A percentile compares a stretch with the other conserved stretches of the same genome.
Conservation (phyloP, 2,797 vertebrate genomes). For the Microcaecilia unicolor region DNA sequence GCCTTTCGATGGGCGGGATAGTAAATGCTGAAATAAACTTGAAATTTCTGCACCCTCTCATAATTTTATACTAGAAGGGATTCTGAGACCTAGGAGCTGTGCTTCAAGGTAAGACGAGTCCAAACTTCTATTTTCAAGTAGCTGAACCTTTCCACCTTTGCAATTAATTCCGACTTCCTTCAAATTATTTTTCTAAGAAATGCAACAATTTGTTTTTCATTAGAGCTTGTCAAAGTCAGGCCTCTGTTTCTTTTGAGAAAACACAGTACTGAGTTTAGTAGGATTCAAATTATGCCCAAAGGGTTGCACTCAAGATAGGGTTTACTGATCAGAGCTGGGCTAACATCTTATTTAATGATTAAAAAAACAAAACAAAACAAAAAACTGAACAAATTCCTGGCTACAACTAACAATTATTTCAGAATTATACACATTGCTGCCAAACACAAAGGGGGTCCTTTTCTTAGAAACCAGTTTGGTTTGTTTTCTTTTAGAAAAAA, state of each 20-base stretch:
- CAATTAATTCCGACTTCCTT: constrained; percentile 44
- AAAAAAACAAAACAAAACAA: constrained; percentile 13
- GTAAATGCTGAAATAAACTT: too few species aligned
- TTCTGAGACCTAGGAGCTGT: too few species aligned
- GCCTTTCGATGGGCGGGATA: too few species aligned
- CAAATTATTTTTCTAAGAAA: constrained; percentile 53
- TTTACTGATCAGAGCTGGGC: constrained; percentile 38
- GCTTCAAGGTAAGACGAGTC: too few species aligned
- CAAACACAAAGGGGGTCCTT: constrained; percentile 28
- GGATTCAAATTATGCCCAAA: constrained; percentile 33
- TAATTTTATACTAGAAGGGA: too few species aligned
- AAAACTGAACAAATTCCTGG: constrained; percentile 43
- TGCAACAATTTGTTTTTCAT: constrained; percentile 55
- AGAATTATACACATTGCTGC: constrained; percentile 21
- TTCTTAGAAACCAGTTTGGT: too few species aligned
- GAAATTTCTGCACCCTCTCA: too few species aligned
- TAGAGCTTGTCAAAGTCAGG: constrained; percentile 39
- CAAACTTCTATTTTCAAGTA: constrained; percentile 29
- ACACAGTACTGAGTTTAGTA: constrained; percentile 34
- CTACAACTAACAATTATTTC: constrained; percentile 27
- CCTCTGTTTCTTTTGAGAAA: constrained; percentile 39
- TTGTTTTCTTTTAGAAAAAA: too few species aligned
- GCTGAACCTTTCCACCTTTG: constrained; percentile 38
- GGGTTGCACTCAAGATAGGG: constrained; percentile 42
- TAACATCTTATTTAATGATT: constrained; percentile 44